Evolutionary conservation across 1,140 invertebrate species (phyloP), one percentile per base, ranked within the genome.

Genomic region (Contarinia nasturtii): DNA sequence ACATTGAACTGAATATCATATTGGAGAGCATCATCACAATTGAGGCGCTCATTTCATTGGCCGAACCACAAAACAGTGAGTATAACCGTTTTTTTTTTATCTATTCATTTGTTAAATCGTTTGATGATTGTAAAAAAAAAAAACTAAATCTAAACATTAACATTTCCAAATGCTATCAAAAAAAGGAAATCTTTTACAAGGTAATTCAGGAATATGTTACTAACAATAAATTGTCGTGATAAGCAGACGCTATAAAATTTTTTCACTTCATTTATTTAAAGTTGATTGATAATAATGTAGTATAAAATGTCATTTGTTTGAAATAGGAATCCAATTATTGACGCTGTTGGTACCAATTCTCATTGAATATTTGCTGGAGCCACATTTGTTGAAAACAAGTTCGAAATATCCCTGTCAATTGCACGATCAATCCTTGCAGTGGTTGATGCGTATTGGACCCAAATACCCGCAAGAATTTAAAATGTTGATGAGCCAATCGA

Each of bases 381-480:
- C 71, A 11, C 71, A 73, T 45, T 73, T 74, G 52, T 57, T 82
- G 22, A 64, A 71, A 44, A 67, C 70, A 22, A 69, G 76, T 34
- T 74, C 75, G 44, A 72, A 80, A 54, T 75, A 76, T 55, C 71
- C 72, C 42, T 66, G 73, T 18, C 68, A 72, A 45, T 68, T 95
- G 15, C 89, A 94, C 65, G 86, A 93, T 49, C 77, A 84, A 55
- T 82, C 85, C 51, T 72, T 94, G 50, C 77, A 88, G 53, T 84
- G 82, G 75, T 70, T 97, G 12, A 89, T 86, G 64, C 83, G 83
- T 60, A 83, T 94, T 57, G 91, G 89, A 27, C 86, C 88, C 2
- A 84, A 85, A 60, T 86, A 90, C 69, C 86, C 86, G 50, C 79
- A 86, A 75, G 87, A 95, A 66, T 95, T 97, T 60, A 88, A 90